Evolutionary conservation across 2,797 vertebrate species (phyloP), one percentile per base, ranked within the genome.

Genomic region (Eulemur albifrons): DNA sequence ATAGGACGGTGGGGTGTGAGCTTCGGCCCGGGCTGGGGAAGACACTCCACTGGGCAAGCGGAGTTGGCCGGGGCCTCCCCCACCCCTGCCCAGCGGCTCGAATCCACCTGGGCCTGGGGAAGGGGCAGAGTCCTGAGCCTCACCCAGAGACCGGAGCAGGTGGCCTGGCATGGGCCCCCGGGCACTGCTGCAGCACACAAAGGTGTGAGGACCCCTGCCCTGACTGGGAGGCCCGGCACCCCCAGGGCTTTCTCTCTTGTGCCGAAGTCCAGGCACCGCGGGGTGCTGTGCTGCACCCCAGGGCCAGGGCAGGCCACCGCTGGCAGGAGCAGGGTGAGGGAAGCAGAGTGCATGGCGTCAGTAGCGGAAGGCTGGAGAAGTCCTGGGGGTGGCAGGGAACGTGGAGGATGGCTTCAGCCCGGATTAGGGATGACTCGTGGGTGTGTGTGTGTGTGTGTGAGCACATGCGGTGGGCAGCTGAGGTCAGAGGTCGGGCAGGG

Each of bases 251-350:
- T 83, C 81, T 65, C 14, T 32, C 83, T 27, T 30, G 70, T 10
- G 4, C 48, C 11, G 3, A 77, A 50, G 48, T 52, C 32, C 57
- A 0, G 2, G 32, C 8, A 10, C 43, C n/a, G 1, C 0, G 18
- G 17, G 27, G 72, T 1, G 9, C 48, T 75, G 59, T 17, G 25
- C 13, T 9, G 38, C 15, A 17, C 77, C 27, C 84, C 2, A 35
- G 63, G 67, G 25, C 17, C 10, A 8, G 59, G 32, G 11, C 20
- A 2, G 43, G 2, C 35, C n/a, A 2, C 40, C 0, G 4, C 4
- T 1, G 32, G 27, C n/a, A 0, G 12, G 86, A 50, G 52, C 32
- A 8, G n/a, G 63, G 32, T 65, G 32, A 65, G 32, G 63, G 18
- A 65, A 7, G 32, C 50, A 10, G 52, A 52, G 12, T 4, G 40